Evolutionary conservation across 2,113 vertebrate species (phyloP), one percentile per base, ranked within the genome.

Genomic region (Forbesichthys agassizii): DNA sequence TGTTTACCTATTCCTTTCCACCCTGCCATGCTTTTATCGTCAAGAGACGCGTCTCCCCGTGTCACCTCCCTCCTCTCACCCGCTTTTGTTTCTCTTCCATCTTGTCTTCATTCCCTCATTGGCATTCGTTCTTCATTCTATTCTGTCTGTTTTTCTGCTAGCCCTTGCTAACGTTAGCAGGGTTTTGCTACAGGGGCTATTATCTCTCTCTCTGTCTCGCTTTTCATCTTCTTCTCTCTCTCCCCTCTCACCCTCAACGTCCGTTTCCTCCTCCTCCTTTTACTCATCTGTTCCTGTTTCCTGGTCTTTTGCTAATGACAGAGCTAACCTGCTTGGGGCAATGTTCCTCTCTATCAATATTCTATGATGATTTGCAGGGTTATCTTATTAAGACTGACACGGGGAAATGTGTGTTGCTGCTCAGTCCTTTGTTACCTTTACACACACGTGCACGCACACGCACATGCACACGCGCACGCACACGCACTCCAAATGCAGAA

Each of bases 281-380:
- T 14, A 11, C 18, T 5, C 68, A 67, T 62, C 66, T 48, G 68
- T 68, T 72, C 74, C 75, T 58, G 20, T 78, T 77, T 62, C 33
- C 49, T 73, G 13, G 74, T 76, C 74, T 1, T 66, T 69, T 0
- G 5, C 58, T 84, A 82, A 86, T 84, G 85, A 85, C 82, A 52
- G 71, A 71, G 63, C 48, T 65, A 61, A 81, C 81, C 69, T 84
- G 82, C 86, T 80, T 56, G 14, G 63, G 82, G 84, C 75, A 68
- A 79, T 82, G 87, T 84, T 82, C 27, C 77, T 74, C 79, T 83
- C 72, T 79, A 84, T 87, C 83, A 81, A 79, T 84, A 77, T 79
- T 84, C 71, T 81, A 77, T 69, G 69, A 56, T 77, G 82, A 59
- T 85, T 85, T 81, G 42, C 60, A 80, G 79, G 64, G 74, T 67